Percentiles rank a stretch among this genome's conserved stretches.
Evolutionary conservation across 2,113 vertebrate species (phyloP).

Genomic region (Sylvietta virens): DNA sequence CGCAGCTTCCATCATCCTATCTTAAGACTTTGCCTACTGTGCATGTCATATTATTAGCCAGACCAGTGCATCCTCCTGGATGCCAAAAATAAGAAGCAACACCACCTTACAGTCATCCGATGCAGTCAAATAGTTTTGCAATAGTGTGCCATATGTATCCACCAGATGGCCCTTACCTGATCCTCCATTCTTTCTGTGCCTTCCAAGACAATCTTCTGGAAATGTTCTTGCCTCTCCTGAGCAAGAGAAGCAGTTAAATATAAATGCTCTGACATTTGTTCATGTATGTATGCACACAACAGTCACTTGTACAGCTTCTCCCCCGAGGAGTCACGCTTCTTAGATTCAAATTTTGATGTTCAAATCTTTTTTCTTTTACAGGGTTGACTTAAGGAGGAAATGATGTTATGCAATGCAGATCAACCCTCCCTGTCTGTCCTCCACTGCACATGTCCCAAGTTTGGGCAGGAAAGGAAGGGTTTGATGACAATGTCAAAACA

Average conservation of each 20-base stretch:
- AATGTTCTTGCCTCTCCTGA: constrained; percentile 78
- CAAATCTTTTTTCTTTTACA: neutral
- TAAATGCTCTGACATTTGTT: neutral
- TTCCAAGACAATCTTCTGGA: constrained; percentile 78
- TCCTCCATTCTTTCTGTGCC: constrained; percentile 78
- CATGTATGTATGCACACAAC: neutral
- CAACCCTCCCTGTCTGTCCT: neutral
- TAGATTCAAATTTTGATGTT: neutral
- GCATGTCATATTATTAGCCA: neutral
- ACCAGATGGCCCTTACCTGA: constrained; percentile 60
- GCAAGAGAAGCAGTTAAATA: constrained; percentile 53
- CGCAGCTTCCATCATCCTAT: neutral
- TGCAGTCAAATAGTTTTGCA: neutral
- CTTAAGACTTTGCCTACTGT: neutral
- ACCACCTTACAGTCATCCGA: neutral
- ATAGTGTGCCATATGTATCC: neutral
- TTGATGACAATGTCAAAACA: neutral
- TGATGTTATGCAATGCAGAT: neutral
- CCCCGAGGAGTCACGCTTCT: neutral
- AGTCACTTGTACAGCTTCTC: constrained; percentile 11
- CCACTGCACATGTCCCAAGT: neutral
- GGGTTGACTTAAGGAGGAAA: neutral
- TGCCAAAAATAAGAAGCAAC: neutral
- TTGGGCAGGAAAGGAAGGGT: neutral
- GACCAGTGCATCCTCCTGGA: neutral